Conservation (phyloP, 2,797 vertebrate species). For the Hippoglossus hippoglossus region DNA sequence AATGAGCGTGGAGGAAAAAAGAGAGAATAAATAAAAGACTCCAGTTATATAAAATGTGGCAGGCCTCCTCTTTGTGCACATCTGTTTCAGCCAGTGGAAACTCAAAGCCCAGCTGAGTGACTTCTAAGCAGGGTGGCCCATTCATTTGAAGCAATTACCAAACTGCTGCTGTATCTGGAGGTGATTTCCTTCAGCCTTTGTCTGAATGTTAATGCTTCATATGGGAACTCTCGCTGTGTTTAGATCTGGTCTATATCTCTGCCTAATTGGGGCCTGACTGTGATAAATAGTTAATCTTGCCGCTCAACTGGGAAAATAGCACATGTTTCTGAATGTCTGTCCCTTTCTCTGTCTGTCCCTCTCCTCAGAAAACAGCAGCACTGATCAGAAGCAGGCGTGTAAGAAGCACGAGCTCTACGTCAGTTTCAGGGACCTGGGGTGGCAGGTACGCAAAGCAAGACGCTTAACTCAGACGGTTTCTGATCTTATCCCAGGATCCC, state of each 20-base stretch:
- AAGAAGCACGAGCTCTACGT: slow-evolving; percentile 98
- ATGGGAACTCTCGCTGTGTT: slow-evolving; percentile 33
- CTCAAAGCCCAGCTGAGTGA: slow-evolving; percentile 59
- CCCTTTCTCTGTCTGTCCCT: slow-evolving; percentile 32
- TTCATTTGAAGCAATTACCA: slow-evolving; percentile 66
- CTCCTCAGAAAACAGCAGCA: slow-evolving; percentile 93
- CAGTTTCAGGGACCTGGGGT: slow-evolving; percentile 97
- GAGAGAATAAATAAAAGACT: slow-evolving; percentile 41
- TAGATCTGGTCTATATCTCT: slow-evolving; percentile 48
- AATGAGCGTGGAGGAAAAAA: slow-evolving; percentile 35
- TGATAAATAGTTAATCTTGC: slow-evolving; percentile 40
- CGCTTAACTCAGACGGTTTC: not conserved
- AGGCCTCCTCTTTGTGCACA: slow-evolving; percentile 41
- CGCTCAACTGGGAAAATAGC: slow-evolving; percentile 32
- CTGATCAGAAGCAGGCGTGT: slow-evolving; percentile 96
- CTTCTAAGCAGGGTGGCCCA: slow-evolving; percentile 62
- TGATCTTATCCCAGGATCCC: slow-evolving; percentile 16
- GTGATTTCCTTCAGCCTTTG: slow-evolving; percentile 63
- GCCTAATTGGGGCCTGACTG: slow-evolving; percentile 41
- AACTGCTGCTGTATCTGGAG: slow-evolving; percentile 64
- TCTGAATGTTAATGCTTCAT: slow-evolving; percentile 55
- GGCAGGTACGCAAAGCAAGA: slow-evolving; percentile 88
- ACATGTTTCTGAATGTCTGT: slow-evolving; percentile 31
- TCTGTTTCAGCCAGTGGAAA: slow-evolving; percentile 67
- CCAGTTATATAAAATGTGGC: slow-evolving; percentile 48